A percentile compares a stretch with the other conserved stretches of the same genome.
Conservation (phyloP, 2,888 invertebrate genomes). For the Mythimna lalbum region DNA sequence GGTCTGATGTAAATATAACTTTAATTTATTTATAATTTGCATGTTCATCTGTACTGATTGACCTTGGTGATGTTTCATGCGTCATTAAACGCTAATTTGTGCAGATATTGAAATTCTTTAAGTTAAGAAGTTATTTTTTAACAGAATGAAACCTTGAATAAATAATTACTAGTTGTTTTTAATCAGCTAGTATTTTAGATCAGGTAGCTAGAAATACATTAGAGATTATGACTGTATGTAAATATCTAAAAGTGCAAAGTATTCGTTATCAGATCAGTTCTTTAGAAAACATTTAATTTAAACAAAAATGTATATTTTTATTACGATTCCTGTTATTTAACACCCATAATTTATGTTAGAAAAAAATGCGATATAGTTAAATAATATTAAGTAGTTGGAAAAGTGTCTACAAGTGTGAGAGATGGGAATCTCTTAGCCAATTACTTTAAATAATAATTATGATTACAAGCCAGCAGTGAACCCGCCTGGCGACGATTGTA, state of each 20-base stretch:
- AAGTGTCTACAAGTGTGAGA: constrained; percentile 20
- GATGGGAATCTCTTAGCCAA: constrained; percentile 15
- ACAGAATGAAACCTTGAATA: constrained; percentile 38
- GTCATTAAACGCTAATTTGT: constrained; percentile 14
- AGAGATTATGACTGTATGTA: constrained; percentile 41
- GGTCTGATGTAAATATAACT: constrained; percentile 29
- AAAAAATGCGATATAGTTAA: constrained; percentile 35
- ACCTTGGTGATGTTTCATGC: constrained; percentile 1
- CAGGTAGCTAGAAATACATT: constrained; percentile 30
- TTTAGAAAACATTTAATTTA: constrained; percentile 10
- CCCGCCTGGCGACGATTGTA: constrained; percentile 19
- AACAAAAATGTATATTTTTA: constrained; percentile 40
- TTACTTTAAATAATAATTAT: constrained; percentile 9
- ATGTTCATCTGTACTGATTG: neutral
- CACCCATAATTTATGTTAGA: constrained; percentile 14
- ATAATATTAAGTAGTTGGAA: constrained; percentile 30
- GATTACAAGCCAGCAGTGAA: constrained; percentile 13
- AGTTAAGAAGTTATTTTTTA: constrained; percentile 2
- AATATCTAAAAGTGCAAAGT: constrained; percentile 56
- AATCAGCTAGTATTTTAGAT: constrained; percentile 21
- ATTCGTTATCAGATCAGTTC: constrained; percentile 17
- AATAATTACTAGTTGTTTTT: constrained; percentile 21
- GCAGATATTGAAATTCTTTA: constrained; percentile 26
- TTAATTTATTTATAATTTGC: constrained; percentile 40
- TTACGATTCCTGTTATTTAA: constrained; percentile 31